Conservation (phyloP, 2,888 invertebrate genomes). For the Metacarcinus magister region DNA sequence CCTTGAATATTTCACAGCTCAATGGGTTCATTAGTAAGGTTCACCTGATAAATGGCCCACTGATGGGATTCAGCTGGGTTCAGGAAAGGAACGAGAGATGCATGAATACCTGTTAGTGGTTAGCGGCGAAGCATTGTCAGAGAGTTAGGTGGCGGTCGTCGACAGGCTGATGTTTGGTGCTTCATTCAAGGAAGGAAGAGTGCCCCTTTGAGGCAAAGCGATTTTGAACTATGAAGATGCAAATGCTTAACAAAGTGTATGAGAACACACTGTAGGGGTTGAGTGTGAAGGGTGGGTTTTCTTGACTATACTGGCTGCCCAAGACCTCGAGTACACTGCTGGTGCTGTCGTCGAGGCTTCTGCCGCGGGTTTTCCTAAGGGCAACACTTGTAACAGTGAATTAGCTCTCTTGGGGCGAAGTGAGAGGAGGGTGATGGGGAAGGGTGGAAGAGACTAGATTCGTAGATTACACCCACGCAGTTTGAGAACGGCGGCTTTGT, state of each 20-base stretch:
- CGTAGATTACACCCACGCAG: not conserved
- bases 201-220: not conserved
- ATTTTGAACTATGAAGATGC: not conserved
- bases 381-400: not conserved
- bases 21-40: slow-evolving; percentile 3
- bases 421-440: not conserved
- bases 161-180: not conserved
- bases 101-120: not conserved
- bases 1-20: not conserved
- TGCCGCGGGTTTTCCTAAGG: not conserved
- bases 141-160: not conserved
- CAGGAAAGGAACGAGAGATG: not conserved
- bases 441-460: not conserved
- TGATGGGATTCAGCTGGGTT: not conserved
- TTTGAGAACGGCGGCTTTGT: not conserved
- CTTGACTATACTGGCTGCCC: not conserved
- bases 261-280: not conserved
- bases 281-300: not conserved
- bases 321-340: not conserved
- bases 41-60: not conserved
- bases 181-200: not conserved
- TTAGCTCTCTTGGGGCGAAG: not conserved
- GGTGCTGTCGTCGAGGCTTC: not conserved
- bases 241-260: not conserved
- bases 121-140: not conserved